A percentile compares a stretch with the other conserved stretches of the same genome.
phyloP scores from a whole-genome alignment of 2,888 invertebrate genomes.

The Ommatoiulus sabulosus region DNA sequence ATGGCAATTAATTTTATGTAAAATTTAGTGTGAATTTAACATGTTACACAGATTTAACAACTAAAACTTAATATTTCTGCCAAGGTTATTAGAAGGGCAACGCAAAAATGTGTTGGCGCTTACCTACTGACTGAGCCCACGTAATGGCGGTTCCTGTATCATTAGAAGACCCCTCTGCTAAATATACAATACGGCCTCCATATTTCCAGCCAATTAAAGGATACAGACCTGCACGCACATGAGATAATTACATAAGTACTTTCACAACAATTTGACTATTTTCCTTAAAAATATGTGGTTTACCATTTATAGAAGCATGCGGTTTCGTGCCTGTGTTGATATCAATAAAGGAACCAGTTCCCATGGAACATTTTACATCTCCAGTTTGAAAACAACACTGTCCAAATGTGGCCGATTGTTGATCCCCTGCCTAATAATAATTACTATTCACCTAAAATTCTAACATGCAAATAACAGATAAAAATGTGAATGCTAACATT shows the following conservation, averaged over 20 bases:
- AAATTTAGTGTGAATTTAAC: too few species aligned
- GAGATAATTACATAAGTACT: constrained; percentile 47
- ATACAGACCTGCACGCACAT: constrained; percentile 76
- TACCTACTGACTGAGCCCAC: constrained; percentile 75
- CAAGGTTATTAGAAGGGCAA: too few species aligned
- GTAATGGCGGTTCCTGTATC: constrained; percentile 89
- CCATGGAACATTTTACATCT: constrained; percentile 88
- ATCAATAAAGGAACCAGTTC: constrained; percentile 91
- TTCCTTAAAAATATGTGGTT: background rate
- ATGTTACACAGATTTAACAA: too few species aligned
- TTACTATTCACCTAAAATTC: constrained; percentile 38
- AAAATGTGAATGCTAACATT: constrained; percentile 66
- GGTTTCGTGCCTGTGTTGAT: constrained; percentile 82
- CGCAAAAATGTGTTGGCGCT: background rate
- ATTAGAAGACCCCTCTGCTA: constrained; percentile 87
- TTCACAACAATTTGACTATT: constrained; percentile 38
- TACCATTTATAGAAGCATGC: constrained; percentile 83
- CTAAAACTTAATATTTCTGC: too few species aligned
- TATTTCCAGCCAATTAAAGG: constrained; percentile 91
- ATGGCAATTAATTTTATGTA: too few species aligned
- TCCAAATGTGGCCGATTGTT: constrained; percentile 90
- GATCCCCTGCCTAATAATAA: constrained; percentile 80
- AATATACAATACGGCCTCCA: constrained; percentile 74
- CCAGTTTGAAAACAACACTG: constrained; percentile 82
- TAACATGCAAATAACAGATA: background rate